phyloP scores from a whole-genome alignment of 2,113 vertebrate species.

The Machaerirhynchus nigripectus region DNA sequence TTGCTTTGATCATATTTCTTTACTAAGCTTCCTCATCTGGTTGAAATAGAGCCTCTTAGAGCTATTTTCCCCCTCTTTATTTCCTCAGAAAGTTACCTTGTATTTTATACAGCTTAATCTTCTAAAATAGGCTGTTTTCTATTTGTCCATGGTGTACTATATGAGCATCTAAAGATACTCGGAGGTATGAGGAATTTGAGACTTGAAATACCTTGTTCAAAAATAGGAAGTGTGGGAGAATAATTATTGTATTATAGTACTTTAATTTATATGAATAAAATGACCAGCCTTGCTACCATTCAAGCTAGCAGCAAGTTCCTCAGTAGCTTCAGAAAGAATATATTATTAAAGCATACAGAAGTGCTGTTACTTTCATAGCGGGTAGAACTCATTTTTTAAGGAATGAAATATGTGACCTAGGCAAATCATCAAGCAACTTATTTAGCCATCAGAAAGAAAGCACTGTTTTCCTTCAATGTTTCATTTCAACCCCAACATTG shows the following conservation, averaged over 20 bases:
- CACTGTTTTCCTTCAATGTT: background rate
- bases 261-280: background rate
- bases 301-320: background rate
- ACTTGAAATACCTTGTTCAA: background rate
- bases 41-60: conserved; percentile 13
- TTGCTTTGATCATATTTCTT: conserved; percentile 27
- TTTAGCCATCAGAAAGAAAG: background rate
- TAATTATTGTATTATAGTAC: background rate
- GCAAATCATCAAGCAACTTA: background rate
- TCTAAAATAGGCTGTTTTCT: background rate
- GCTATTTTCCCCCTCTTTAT: background rate
- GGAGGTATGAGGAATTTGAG: background rate
- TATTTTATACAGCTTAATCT: background rate
- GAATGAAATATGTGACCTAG: background rate
- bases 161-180: background rate
- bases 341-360: background rate
- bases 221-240: background rate
- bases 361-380: background rate
- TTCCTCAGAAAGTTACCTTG: background rate
- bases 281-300: background rate
- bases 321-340: background rate
- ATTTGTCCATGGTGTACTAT: background rate
- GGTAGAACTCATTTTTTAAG: background rate
- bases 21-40: background rate
- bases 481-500: background rate